Evolutionary conservation across 53 echinoderm and acorn worm species (phyloP).

Genomic region (Stichopus horrens): DNA sequence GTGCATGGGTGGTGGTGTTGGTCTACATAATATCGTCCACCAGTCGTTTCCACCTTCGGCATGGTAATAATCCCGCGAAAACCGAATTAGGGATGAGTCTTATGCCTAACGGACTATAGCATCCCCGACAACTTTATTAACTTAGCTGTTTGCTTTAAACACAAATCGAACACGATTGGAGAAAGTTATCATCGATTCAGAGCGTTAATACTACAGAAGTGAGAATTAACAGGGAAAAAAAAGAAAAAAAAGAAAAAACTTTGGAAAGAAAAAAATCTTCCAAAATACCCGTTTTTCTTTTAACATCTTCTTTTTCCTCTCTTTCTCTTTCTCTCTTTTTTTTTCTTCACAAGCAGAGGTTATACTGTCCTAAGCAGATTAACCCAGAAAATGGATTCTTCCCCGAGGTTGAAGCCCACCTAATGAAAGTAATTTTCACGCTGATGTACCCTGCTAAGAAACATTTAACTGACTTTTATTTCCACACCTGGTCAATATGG

Average conservation of each 20-base stretch:
- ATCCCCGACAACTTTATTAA: conserved; percentile 32
- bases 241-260: background rate
- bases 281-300: background rate
- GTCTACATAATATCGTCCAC: conserved; percentile 30
- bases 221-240: background rate
- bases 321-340: background rate
- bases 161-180: conserved; percentile 42
- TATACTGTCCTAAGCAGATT: conserved; percentile 38
- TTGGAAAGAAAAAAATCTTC: background rate
- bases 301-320: background rate
- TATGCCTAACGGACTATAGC: conserved; percentile 7
- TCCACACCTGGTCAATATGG: conserved; percentile 44
- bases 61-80: background rate
- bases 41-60: conserved; percentile 19
- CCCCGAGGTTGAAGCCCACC: conserved; percentile 31
- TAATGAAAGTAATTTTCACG: conserved; percentile 44
- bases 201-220: background rate
- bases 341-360: conserved; percentile 4
- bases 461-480: conserved; percentile 38
- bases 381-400: conserved; percentile 38
- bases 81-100: background rate
- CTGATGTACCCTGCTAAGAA: conserved; percentile 25
- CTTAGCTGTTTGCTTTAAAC: conserved; percentile 40
- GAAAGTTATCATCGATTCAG: conserved; percentile 39
- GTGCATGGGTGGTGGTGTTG: conserved; percentile 5